These are phyloP conservation scores for Tetrao urogallus DNA, from an alignment of 2,113 vertebrate genomes.

Conservation along the genomic window DNA sequence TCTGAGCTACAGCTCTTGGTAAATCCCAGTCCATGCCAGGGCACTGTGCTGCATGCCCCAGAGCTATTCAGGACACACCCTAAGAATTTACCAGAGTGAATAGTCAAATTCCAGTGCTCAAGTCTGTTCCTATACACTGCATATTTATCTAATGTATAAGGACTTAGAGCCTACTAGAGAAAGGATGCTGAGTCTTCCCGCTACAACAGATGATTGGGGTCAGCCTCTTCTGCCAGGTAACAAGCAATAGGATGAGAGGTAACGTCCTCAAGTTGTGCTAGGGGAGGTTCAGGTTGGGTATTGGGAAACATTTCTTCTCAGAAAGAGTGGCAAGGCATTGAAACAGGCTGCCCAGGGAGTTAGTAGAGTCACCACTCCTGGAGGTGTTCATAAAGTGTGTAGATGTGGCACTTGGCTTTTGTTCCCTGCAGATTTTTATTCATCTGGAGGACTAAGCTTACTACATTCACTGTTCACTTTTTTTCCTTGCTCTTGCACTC, in stretches of 20 bases:
- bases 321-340: no score
- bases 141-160: neutral
- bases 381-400: no score
- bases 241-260: no score
- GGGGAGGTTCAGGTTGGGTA: no score
- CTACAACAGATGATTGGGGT: neutral
- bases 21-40: neutral
- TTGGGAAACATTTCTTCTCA: no score
- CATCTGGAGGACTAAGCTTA: neutral
- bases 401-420: neutral
- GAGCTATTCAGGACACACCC: neutral
- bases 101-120: neutral
- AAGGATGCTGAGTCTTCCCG: neutral
- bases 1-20: neutral
- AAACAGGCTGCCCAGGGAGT: no score
- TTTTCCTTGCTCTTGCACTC: constrained; percentile 56
- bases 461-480: fast-evolving
- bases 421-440: no score
- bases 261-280: no score
- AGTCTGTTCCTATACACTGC: neutral
- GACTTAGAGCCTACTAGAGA: neutral
- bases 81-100: neutral
- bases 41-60: neutral
- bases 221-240: no score
- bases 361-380: no score